Percentiles rank a stretch among this genome's conserved stretches.
Conservation (phyloP, 92 coral and sea anemone genomes). For the Siderastrea radians region DNA sequence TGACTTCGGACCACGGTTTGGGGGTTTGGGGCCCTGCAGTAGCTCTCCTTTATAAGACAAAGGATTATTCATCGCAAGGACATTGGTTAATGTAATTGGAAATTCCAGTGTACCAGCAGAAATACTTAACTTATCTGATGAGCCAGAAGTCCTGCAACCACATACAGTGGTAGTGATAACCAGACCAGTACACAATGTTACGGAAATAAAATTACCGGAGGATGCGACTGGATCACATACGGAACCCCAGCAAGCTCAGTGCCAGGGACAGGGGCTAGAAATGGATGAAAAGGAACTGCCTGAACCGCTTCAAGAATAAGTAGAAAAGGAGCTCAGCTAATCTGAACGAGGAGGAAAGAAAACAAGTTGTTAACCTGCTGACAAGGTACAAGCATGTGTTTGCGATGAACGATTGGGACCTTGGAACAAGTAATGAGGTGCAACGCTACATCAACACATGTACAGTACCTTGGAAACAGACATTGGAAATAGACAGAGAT, state of each 20-base stretch:
- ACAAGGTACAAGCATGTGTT: too few species aligned
- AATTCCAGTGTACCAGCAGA: neutral
- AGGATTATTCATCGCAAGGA: conserved; percentile 30
- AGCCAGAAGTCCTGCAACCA: conserved; percentile 46
- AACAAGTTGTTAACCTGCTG: too few species aligned
- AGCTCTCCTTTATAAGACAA: conserved; percentile 23
- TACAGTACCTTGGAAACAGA: too few species aligned
- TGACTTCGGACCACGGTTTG: neutral
- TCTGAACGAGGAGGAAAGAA: too few species aligned
- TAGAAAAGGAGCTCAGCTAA: conserved; percentile 21
- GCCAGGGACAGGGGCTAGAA: neutral
- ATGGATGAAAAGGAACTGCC: conserved; percentile 20
- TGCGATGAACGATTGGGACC: too few species aligned
- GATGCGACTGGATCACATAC: neutral
- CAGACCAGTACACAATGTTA: neutral
- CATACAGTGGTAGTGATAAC: conserved; percentile 57
- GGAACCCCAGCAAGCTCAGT: too few species aligned
- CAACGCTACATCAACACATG: conserved; percentile 39
- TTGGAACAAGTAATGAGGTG: neutral
- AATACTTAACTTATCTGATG: conserved; percentile 32
- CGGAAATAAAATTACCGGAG: conserved; percentile 45
- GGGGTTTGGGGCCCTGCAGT: conserved; percentile 31
- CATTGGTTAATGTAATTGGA: conserved; percentile 26
- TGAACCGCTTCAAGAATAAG: conserved; percentile 51
- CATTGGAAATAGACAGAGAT: too few species aligned